Percentiles rank a stretch among this genome's conserved stretches.
phyloP scores from a whole-genome alignment of 2,888 invertebrate species.

The Drosophila birchii region DNA sequence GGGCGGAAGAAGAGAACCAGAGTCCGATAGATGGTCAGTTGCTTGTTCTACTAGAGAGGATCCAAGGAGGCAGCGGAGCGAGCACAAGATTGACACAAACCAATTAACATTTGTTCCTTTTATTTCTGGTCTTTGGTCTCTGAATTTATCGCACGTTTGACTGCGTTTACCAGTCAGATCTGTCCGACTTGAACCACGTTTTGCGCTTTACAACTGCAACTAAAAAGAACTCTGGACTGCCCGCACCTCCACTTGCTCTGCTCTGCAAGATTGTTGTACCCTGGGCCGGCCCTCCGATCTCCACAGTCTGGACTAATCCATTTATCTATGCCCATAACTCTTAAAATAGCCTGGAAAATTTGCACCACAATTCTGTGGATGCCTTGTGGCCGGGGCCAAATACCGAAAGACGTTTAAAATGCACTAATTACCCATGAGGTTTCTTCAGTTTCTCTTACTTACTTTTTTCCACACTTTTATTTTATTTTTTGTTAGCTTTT shows the following conservation, averaged over 20 bases:
- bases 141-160: slow-evolving; percentile 82
- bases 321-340: slow-evolving; percentile 82
- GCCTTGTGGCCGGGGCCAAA: slow-evolving; percentile 64
- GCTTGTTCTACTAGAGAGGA: slow-evolving; percentile 7
- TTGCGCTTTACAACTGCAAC: slow-evolving; percentile 64
- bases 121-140: slow-evolving; percentile 73
- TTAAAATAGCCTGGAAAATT: slow-evolving; percentile 81
- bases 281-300: slow-evolving; percentile 44
- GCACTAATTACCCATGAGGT: slow-evolving; percentile 79
- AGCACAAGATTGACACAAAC: slow-evolving; percentile 81
- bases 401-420: slow-evolving; percentile 81
- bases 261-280: slow-evolving; percentile 71
- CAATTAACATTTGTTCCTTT: slow-evolving; percentile 83
- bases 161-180: slow-evolving; percentile 82
- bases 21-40: background rate
- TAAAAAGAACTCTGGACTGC: slow-evolving; percentile 1
- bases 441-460: slow-evolving; percentile 32
- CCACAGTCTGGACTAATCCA: slow-evolving; percentile 67
- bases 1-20: slow-evolving; percentile 32
- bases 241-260: slow-evolving; percentile 40
- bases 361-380: slow-evolving; percentile 47
- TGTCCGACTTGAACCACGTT: slow-evolving; percentile 80
- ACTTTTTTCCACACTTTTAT: slow-evolving; percentile 23
- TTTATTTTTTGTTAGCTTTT: slow-evolving; percentile 26
- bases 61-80: slow-evolving; percentile 37